phyloP scores from a whole-genome alignment of 2,888 invertebrate species.

The Cheilosia variabilis region DNA sequence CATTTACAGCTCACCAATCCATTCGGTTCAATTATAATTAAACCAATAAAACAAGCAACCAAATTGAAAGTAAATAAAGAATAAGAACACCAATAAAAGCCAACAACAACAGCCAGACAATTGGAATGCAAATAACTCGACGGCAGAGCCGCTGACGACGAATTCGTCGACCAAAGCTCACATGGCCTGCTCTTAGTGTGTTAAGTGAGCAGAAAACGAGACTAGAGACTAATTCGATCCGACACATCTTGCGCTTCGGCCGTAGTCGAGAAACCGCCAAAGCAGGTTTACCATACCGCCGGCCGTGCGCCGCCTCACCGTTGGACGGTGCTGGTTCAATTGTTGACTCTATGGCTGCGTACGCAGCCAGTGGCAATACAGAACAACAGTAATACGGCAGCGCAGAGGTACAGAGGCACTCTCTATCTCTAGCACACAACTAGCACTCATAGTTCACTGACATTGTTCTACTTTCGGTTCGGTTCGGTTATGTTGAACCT shows the following conservation, averaged over 20 bases:
- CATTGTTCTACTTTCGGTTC: constrained; percentile 75
- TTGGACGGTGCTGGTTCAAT: constrained; percentile 46
- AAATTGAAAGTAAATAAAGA: constrained; percentile 71
- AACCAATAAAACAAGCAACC: constrained; percentile 67
- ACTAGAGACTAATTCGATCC: constrained; percentile 72
- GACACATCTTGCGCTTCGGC: constrained; percentile 67
- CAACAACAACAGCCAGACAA: constrained; percentile 46
- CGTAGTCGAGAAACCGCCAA: constrained; percentile 63
- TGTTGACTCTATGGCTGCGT: constrained; percentile 64
- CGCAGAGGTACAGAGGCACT: constrained; percentile 42
- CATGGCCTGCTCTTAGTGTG: constrained; percentile 36
- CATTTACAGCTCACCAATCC: constrained; percentile 56
- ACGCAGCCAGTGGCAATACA: constrained; percentile 59
- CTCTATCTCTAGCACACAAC: constrained; percentile 28
- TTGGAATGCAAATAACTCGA: constrained; percentile 71
- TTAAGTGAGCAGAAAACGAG: constrained; percentile 73
- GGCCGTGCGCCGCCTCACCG: constrained; percentile 12
- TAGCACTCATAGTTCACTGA: constrained; percentile 74
- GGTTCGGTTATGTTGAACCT: constrained; percentile 75
- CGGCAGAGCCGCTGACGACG: constrained; percentile 14
- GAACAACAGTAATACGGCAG: constrained; percentile 42
- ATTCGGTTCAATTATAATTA: constrained; percentile 70
- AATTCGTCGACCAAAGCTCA: constrained; percentile 43
- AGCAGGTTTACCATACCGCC: constrained; percentile 60
- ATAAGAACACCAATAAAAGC: constrained; percentile 51